These are phyloP conservation scores for Onthophagus taurus DNA, from an alignment of 1,140 invertebrate genomes.

Conservation along the genomic window DNA sequence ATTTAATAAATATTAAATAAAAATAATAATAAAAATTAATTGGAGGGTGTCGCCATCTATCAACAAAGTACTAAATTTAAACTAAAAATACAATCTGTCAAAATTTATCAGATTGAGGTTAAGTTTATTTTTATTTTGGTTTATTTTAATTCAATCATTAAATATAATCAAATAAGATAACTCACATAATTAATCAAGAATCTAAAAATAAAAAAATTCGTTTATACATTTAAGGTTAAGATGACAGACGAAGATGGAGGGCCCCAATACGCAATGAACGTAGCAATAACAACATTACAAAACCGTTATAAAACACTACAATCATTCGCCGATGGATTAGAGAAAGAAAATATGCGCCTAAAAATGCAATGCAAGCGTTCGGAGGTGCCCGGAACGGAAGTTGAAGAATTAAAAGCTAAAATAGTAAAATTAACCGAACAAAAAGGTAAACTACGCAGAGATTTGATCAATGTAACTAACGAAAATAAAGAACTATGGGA, in stretches of 20 bases:
- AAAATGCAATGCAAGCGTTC: constrained; percentile 38
- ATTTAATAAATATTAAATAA: too few relatives aligned
- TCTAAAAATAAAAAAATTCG: too few relatives aligned
- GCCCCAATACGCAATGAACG: constrained; percentile 53
- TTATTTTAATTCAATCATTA: too few relatives aligned
- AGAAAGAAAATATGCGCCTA: constrained; percentile 63
- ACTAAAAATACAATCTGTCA: too few relatives aligned
- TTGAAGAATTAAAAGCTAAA: constrained; percentile 43
- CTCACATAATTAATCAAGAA: too few relatives aligned
- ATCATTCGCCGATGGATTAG: constrained; percentile 52
- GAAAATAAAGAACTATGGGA: constrained; percentile 73
- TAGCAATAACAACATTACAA: constrained; percentile 68
- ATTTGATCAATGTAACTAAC: constrained; percentile 65
- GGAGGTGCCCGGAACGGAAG: constrained; percentile 37
- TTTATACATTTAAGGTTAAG: not conserved
- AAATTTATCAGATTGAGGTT: too few relatives aligned
- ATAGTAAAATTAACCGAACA: constrained; percentile 58
- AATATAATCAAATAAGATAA: too few relatives aligned
- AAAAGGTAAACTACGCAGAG: constrained; percentile 62
- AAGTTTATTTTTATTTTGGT: too few relatives aligned
- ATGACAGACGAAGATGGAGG: constrained; percentile 33
- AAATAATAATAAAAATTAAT: too few relatives aligned
- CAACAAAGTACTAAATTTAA: too few relatives aligned
- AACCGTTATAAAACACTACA: constrained; percentile 67
- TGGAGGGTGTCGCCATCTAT: too few relatives aligned